Base-by-base conservation (phyloP, 92 coral and sea anemone species). In the Heliopora coerulea region DNA sequence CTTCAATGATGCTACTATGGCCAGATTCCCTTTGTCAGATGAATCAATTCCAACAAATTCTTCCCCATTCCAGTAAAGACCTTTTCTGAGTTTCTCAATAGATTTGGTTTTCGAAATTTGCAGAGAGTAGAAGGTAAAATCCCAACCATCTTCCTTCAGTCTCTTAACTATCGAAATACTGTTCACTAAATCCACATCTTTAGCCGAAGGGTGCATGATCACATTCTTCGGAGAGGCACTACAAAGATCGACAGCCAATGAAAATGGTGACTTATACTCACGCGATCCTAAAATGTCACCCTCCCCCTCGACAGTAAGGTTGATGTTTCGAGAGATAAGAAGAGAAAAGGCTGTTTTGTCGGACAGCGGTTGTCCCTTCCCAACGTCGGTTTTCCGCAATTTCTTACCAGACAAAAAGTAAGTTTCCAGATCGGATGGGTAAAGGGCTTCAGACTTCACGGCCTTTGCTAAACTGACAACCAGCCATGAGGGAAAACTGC, bases 401-500 rank as follows among this genome's bases (percentile, higher is more conserved):
- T 62, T 34, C 10, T 50, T 31, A 35, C 91, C 91, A 1, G 82
- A 74, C 85, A 86, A 80, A 58, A 86, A 44, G 42, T 81, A 82
- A 9, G 88, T 74, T 15, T 61, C 69, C 14, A 62, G 44, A 41
- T 86, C 91, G 35, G 73, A 80, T 12, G 74, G 26, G 35, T 58
- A 50, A 21, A 68, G 28, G 0, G 60, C 24, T 68, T 73, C 2
- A 24, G 63, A 33, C 0, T 64, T 49, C 17, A 65, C 49, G 19
- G 50, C 64, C 57, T 65, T 59, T 1, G 59, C 57, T 0, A 85
- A 78, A 62, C 54, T 40, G 28, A 86, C 37, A 0, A 27, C 39
- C 34, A 89, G 75, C 96, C 96, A 89, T 27, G 70, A 27, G 0
- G 96, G 96, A 49, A 86, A 77, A 44, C 87, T 84, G 62, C 39